Conservation (phyloP, 2,113 vertebrate genomes). For the Scolopax mira region DNA sequence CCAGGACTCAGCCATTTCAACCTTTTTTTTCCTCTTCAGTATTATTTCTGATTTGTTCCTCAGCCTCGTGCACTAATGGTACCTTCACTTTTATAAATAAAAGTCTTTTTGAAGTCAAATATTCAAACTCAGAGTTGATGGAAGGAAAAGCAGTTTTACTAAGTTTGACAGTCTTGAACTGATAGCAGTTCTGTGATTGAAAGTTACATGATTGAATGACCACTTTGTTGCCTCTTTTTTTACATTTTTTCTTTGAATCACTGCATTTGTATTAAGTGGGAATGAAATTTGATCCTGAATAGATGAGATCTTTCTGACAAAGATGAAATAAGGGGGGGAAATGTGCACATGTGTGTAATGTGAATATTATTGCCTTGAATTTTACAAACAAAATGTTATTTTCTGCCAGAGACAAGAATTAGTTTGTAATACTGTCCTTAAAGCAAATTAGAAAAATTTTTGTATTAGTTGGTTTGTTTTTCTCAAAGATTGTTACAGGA, state of each 20-base stretch:
- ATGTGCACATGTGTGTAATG: not conserved
- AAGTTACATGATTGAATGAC: not conserved
- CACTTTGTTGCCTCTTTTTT: not conserved
- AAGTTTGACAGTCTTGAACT: not conserved
- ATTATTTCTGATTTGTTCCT: not conserved
- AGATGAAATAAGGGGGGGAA: not conserved
- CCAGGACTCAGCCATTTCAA: not conserved
- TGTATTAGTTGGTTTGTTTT: not conserved
- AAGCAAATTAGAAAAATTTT: not conserved
- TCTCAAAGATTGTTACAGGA: not conserved
- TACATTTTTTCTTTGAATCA: not conserved
- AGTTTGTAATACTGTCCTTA: not conserved
- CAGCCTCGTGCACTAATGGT: fast-evolving
- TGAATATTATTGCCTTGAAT: not conserved
- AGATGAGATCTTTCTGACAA: not conserved
- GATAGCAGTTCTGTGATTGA: not conserved
- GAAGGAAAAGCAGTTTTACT: not conserved
- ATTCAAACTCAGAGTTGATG: not conserved
- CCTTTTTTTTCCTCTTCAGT: not conserved
- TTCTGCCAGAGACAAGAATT: not conserved
- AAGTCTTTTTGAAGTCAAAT: not conserved
- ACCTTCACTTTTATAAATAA: not conserved
- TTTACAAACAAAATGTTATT: not conserved
- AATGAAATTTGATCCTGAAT: not conserved
- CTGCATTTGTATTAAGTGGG: not conserved